Evolutionary conservation across 1,140 invertebrate genomes (phyloP).

Genomic region (Conus betulinus): DNA sequence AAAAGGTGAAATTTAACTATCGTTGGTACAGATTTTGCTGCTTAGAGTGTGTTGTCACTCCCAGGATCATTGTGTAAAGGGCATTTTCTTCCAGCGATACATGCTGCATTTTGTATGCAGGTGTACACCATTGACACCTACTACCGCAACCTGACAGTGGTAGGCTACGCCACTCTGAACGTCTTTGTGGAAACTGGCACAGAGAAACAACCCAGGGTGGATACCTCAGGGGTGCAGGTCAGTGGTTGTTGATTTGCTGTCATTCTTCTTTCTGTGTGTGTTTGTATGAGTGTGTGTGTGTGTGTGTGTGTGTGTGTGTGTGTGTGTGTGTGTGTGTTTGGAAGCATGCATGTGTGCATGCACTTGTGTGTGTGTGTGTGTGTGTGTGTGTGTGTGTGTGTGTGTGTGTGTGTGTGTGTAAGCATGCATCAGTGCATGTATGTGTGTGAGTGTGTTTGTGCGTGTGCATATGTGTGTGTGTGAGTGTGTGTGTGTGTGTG

Average conservation of each 20-base stretch:
- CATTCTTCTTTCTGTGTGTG: neutral
- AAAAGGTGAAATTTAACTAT: no score
- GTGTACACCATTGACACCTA: slow-evolving; percentile 70
- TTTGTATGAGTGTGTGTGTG: no score
- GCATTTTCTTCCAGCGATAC: no score
- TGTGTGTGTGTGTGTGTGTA: neutral
- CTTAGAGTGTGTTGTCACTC: no score
- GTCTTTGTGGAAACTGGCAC: slow-evolving; percentile 74
- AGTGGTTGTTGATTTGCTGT: neutral
- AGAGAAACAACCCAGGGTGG: slow-evolving; percentile 67
- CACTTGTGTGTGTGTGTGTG: neutral
- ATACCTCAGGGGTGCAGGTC: slow-evolving; percentile 67
- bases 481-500: no score
- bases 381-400: neutral
- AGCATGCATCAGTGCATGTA: no score
- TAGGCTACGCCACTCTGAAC: slow-evolving; percentile 72
- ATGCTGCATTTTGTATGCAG: slow-evolving; percentile 36
- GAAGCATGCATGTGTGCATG: neutral
- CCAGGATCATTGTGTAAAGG: no score
- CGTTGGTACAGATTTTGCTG: no score
- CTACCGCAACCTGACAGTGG: slow-evolving; percentile 68
- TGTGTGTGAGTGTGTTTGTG: no score
- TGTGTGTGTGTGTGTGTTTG: neutral
- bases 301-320: no score
- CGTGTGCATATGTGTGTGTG: no score